phyloP scores from a whole-genome alignment of 2,113 vertebrate species.

The Halcyon malimbica region DNA sequence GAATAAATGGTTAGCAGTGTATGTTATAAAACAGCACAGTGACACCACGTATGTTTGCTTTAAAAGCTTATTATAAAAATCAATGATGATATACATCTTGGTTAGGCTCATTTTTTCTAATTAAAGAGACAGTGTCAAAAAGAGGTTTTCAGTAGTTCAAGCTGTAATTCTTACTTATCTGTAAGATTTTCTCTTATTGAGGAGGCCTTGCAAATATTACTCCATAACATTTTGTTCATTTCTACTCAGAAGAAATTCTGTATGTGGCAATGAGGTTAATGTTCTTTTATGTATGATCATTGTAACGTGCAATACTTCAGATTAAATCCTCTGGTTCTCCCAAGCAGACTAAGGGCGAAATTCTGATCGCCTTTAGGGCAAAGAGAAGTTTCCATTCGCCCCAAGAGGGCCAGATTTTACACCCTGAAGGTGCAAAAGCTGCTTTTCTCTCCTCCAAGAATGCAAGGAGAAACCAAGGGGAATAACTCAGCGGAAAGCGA shows the following conservation, averaged over 20 bases:
- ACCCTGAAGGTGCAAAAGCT: neutral
- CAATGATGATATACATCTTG: conserved; percentile 62
- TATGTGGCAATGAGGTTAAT: conserved; percentile 11
- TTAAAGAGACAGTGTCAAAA: conserved; percentile 66
- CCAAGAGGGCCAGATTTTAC: conserved; percentile 26
- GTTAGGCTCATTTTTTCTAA: conserved; percentile 64
- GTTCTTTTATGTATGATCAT: conserved; percentile 24
- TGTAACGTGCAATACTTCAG: neutral
- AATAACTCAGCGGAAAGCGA: conserved; percentile 10
- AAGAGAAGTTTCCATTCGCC: conserved; percentile 3
- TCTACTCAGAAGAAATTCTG: conserved; percentile 35
- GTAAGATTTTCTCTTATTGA: conserved; percentile 8
- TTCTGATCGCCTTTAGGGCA: neutral
- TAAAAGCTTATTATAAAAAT: conserved; percentile 73
- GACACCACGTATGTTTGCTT: conserved; percentile 68
- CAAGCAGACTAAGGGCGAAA: conserved; percentile 17
- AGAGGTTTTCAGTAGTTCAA: conserved; percentile 29
- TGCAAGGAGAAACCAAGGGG: conserved; percentile 41
- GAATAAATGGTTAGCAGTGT: conserved; percentile 55
- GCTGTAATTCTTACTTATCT: conserved; percentile 42
- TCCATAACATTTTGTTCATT: conserved; percentile 9
- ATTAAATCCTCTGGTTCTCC: conserved; percentile 12
- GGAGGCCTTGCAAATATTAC: conserved; percentile 8
- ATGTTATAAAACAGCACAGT: conserved; percentile 53
- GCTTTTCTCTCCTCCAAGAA: conserved; percentile 35